phyloP scores from a whole-genome alignment of 2,113 vertebrate species.

The Clarias gariepinus region DNA sequence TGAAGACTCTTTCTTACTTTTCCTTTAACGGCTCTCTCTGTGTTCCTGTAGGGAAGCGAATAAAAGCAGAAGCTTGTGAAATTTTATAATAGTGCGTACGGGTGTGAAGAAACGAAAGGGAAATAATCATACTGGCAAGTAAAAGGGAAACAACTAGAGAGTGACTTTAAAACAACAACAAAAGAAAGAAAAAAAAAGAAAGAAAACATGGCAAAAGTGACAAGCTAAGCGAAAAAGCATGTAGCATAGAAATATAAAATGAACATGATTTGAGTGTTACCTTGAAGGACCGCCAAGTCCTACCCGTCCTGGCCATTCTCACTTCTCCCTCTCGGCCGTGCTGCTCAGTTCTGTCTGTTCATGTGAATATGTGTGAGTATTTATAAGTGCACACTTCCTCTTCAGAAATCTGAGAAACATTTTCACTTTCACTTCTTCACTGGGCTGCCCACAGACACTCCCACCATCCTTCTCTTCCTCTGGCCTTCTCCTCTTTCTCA shows the following conservation, averaged over 20 bases:
- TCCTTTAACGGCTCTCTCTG: neutral
- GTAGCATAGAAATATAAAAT: neutral
- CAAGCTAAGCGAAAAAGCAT: neutral
- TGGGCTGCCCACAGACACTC: conserved; percentile 51
- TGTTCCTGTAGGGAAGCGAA: conserved; percentile 13
- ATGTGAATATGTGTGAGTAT: conserved; percentile 49
- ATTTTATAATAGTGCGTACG: conserved; percentile 16
- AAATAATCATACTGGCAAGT: conserved; percentile 4
- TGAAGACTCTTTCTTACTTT: neutral
- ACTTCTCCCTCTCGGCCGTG: conserved; percentile 44
- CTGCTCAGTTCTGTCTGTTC: conserved; percentile 36
- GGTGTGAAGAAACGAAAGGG: conserved; percentile 42
- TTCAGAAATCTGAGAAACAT: conserved; percentile 67
- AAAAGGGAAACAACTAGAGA: neutral
- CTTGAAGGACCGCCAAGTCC: neutral
- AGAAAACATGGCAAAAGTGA: neutral
- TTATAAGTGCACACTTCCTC: conserved; percentile 71
- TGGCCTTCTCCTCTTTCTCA: conserved; percentile 55
- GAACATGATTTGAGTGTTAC: neutral
- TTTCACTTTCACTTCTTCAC: conserved; percentile 80
- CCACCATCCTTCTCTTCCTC: conserved; percentile 42
- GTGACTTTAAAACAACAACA: neutral
- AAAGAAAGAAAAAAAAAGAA: neutral
- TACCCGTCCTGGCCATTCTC: conserved; percentile 45
- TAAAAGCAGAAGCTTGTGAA: conserved; percentile 50